Evolutionary conservation across 2,113 vertebrate genomes (phyloP).

Genomic region (Strix aluco): DNA sequence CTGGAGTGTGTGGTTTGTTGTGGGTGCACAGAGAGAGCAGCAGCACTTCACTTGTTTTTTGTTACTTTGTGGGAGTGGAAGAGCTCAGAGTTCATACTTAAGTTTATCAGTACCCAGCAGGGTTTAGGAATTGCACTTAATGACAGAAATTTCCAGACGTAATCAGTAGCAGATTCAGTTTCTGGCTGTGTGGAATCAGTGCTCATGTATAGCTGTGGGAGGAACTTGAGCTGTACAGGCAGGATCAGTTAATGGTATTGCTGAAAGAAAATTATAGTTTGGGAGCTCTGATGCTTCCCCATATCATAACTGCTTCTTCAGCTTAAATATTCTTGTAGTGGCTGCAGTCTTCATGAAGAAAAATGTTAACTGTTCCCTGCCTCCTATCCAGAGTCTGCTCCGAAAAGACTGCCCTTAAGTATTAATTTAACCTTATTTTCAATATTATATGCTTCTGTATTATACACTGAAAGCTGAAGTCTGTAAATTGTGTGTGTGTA

Average conservation of each 20-base stretch:
- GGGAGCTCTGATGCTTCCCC: neutral
- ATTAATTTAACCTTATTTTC: neutral
- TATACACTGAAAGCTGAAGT: neutral
- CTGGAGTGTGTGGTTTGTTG: neutral
- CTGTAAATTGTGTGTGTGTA: neutral
- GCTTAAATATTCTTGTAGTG: neutral
- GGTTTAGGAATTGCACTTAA: neutral
- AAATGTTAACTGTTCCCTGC: neutral
- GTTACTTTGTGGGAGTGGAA: neutral
- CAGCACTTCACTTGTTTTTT: neutral
- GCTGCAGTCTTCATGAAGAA: neutral
- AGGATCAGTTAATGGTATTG: neutral
- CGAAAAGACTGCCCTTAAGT: neutral
- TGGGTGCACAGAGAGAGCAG: neutral
- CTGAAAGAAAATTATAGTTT: neutral
- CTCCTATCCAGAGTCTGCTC: neutral
- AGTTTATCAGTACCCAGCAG: neutral
- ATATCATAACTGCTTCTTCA: neutral
- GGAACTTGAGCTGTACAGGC: neutral
- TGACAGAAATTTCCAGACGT: neutral
- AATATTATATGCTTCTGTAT: neutral
- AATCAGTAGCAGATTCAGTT: neutral
- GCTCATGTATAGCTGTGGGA: neutral
- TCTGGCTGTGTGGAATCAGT: neutral
- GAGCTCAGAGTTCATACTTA: neutral